These are phyloP conservation scores for Drosophila tsacasi DNA, from an alignment of 1,140 invertebrate species.

Conservation along the genomic window DNA sequence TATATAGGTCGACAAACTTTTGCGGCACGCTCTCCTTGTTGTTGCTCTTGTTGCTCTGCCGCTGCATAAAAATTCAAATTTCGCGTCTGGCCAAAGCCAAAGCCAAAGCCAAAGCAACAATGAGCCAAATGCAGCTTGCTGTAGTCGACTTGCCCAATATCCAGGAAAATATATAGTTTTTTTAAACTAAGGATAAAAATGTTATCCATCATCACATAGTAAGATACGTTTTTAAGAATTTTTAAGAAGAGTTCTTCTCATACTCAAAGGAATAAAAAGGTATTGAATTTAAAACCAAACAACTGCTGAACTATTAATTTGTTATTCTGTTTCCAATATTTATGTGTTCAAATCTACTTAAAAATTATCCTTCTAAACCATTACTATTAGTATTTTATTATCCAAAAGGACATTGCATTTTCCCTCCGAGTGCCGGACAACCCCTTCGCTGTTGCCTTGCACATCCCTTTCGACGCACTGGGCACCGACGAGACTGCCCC, in stretches of 20 bases:
- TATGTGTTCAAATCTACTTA: background rate
- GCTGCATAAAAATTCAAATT: conserved; percentile 83
- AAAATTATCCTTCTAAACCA: too few relatives aligned
- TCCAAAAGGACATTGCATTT: conserved; percentile 1
- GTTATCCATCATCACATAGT: background rate
- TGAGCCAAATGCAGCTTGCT: background rate
- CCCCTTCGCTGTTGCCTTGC: background rate
- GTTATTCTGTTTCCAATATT: too few relatives aligned
- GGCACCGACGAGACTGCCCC: conserved; percentile 14
- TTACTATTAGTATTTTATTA: background rate
- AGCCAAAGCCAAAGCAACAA: conserved; percentile 42
- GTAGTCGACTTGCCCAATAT: conserved; percentile 16
- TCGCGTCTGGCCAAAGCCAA: conserved; percentile 60
- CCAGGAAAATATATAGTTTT: background rate
- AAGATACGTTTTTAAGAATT: too few relatives aligned
- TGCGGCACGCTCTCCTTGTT: conserved; percentile 68
- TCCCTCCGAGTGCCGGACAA: background rate
- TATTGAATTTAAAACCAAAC: background rate
- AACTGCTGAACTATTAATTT: background rate
- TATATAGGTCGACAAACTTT: conserved; percentile 84
- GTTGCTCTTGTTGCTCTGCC: conserved; percentile 50
- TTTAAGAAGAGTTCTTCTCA: too few relatives aligned
- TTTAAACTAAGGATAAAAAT: background rate
- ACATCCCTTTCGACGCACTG: conserved; percentile 14
- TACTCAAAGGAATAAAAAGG: too few relatives aligned